Evolutionary conservation across 1,140 invertebrate species (phyloP).

Genomic region (Drosophila nigromelanica): DNA sequence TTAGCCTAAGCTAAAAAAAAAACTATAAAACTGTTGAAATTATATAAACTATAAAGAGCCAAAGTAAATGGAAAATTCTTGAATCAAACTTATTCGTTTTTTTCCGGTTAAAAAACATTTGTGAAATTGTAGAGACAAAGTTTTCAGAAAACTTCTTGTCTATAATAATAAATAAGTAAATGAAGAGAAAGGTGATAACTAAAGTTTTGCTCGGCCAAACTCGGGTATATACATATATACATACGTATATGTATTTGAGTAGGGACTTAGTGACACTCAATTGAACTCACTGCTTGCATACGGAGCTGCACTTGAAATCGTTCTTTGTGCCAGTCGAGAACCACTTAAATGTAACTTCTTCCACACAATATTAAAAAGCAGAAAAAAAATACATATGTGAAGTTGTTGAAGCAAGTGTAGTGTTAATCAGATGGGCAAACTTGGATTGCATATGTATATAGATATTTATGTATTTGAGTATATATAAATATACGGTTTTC

Average conservation of each 20-base stretch:
- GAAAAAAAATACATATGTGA: constrained; percentile 7
- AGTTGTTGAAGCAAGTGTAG: constrained; percentile 26
- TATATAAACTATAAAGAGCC: too few relatives aligned
- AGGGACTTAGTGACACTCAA: background rate
- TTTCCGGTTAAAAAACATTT: too few relatives aligned
- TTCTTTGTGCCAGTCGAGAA: background rate
- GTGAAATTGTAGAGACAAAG: too few relatives aligned
- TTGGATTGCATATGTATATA: background rate
- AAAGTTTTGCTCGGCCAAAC: too few relatives aligned
- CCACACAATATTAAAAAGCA: background rate
- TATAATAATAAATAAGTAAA: too few relatives aligned
- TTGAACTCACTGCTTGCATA: background rate
- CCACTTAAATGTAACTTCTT: constrained; percentile 3
- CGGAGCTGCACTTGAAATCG: too few relatives aligned
- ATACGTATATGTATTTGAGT: background rate
- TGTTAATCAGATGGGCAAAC: constrained; percentile 42
- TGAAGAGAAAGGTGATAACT: too few relatives aligned
- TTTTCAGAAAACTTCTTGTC: too few relatives aligned
- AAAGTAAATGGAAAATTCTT: too few relatives aligned
- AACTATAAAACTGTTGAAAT: too few relatives aligned
- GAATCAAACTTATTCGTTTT: too few relatives aligned
- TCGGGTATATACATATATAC: background rate
- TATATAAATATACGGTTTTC: constrained; percentile 25
- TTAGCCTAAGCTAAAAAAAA: too few relatives aligned
- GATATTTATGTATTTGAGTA: constrained; percentile 1